A percentile compares a stretch with the other conserved stretches of the same genome.
Conservation (phyloP, 2,797 vertebrate species). For the Sparus aurata region DNA sequence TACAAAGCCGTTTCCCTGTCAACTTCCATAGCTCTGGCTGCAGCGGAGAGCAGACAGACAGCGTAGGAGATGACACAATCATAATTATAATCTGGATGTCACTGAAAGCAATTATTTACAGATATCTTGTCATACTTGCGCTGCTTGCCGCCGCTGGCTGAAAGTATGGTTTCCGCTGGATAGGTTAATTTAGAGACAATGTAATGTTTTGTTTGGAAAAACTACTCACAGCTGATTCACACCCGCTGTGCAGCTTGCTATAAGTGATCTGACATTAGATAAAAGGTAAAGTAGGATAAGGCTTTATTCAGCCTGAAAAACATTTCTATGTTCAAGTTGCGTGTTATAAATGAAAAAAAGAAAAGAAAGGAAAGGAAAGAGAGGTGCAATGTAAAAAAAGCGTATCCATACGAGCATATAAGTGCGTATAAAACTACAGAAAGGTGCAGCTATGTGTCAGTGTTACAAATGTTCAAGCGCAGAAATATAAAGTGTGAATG, state of each 20-base stretch:
- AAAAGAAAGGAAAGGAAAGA: no score
- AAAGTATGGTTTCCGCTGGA: not conserved
- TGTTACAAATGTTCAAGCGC: not conserved
- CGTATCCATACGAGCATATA: not conserved
- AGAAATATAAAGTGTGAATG: not conserved
- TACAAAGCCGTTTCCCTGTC: conserved; percentile 60
- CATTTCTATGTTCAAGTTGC: not conserved
- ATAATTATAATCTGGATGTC: conserved; percentile 69
- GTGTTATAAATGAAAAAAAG: not conserved
- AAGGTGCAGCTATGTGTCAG: no score
- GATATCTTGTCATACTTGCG: conserved; percentile 51
- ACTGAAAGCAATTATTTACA: conserved; percentile 72
- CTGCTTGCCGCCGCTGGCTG: conserved; percentile 36
- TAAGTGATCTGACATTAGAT: not conserved
- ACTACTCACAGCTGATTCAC: conserved; percentile 1
- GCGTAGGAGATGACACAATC: conserved; percentile 51
- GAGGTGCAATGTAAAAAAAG: not conserved
- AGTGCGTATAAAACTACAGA: no score
- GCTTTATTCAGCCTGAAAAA: not conserved
- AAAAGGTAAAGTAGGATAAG: not conserved
- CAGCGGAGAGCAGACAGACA: conserved; percentile 44
- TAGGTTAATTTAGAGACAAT: conserved; percentile 14
- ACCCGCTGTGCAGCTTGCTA: not conserved
- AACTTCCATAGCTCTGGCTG: conserved; percentile 46
- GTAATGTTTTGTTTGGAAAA: not conserved